Percentiles rank a stretch among this genome's conserved stretches.
These are phyloP conservation scores for Agriopis marginaria DNA, from an alignment of 2,888 invertebrate species.

Conservation along the genomic window DNA sequence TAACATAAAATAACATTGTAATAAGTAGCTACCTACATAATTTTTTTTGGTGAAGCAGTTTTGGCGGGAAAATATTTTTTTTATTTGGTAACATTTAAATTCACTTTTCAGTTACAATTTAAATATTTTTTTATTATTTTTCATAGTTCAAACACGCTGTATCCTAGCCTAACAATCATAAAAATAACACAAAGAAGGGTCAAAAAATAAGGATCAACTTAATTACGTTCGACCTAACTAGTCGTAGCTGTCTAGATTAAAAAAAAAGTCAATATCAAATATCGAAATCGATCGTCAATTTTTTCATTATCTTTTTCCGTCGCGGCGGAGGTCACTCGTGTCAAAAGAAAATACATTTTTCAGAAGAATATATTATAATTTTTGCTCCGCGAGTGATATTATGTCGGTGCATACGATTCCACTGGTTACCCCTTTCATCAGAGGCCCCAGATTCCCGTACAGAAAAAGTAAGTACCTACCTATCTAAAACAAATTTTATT, in stretches of 20 bases:
- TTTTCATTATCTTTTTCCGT: slow-evolving; percentile 70
- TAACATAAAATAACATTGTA: no score
- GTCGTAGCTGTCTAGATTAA: slow-evolving; percentile 59
- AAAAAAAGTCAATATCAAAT: slow-evolving; percentile 56
- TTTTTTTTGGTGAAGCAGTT: neutral
- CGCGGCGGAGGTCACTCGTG: slow-evolving; percentile 60
- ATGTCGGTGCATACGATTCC: slow-evolving; percentile 84
- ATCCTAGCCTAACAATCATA: neutral
- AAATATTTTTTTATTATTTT: neutral
- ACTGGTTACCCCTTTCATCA: slow-evolving; percentile 79
- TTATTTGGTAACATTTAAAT: neutral
- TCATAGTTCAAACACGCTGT: neutral
- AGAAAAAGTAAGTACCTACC: slow-evolving; percentile 78
- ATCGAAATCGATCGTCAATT: slow-evolving; percentile 73
- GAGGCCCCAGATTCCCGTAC: slow-evolving; percentile 83
- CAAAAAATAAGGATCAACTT: slow-evolving; percentile 33
- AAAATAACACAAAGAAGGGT: slow-evolving; percentile 29
- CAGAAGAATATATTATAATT: slow-evolving; percentile 46
- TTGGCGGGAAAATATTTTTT: neutral
- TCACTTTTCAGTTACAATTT: no score
- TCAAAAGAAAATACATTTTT: slow-evolving; percentile 47
- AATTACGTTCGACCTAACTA: slow-evolving; percentile 14
- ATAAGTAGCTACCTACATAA: no score
- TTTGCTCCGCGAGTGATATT: slow-evolving; percentile 59
- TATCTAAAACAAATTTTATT: neutral